phyloP scores from a whole-genome alignment of 2,113 vertebrate genomes.

The Egretta garzetta region DNA sequence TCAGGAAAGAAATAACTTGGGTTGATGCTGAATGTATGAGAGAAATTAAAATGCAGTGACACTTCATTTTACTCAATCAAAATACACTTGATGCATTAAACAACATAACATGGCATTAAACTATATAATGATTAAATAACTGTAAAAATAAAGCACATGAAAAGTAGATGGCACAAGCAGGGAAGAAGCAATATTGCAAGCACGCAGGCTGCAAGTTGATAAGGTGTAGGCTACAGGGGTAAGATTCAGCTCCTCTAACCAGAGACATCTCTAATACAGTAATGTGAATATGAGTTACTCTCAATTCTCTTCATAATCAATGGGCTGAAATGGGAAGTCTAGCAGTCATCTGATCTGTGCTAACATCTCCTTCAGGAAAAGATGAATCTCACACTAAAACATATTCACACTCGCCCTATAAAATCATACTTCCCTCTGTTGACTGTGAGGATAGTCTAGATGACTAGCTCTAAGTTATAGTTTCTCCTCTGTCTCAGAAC shows the following conservation, averaged over 20 bases:
- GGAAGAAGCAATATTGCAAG: neutral
- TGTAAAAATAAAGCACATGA: neutral
- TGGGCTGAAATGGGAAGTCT: neutral
- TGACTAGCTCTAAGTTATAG: neutral
- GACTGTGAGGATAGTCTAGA: neutral
- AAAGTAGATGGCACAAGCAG: neutral
- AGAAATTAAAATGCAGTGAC: neutral
- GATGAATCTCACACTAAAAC: neutral
- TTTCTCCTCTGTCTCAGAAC: neutral
- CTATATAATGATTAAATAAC: neutral
- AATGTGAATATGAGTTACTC: neutral
- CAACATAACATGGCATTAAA: neutral
- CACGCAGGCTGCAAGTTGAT: neutral
- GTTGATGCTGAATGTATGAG: neutral
- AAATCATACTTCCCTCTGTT: neutral
- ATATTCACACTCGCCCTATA: neutral
- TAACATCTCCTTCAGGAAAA: neutral
- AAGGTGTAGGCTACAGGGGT: neutral
- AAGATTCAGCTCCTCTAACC: neutral
- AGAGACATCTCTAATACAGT: neutral
- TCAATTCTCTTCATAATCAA: neutral
- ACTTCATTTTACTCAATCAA: neutral
- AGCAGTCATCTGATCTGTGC: neutral
- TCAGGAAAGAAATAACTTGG: neutral
- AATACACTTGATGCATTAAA: neutral